Conservation (phyloP, 2,888 invertebrate genomes). For the Capitulum mitella region DNA sequence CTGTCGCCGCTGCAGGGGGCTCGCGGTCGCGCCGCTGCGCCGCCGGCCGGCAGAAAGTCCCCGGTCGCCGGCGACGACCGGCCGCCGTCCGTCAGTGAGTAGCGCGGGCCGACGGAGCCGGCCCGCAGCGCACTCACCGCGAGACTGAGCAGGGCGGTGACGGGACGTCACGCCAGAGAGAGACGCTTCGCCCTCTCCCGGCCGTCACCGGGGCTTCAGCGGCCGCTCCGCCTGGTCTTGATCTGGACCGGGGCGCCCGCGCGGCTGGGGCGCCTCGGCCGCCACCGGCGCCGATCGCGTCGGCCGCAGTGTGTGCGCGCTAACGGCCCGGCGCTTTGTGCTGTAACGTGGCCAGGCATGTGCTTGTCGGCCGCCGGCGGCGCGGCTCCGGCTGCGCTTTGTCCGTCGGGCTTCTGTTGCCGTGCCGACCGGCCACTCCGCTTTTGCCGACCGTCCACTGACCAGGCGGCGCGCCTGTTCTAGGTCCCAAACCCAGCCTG, state of each 20-base stretch:
- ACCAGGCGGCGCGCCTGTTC: not conserved
- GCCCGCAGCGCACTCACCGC: not conserved
- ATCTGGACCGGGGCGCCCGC: not conserved
- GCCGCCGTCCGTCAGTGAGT: conserved; percentile 7
- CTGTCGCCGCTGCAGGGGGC: not conserved
- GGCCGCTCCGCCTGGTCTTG: not conserved
- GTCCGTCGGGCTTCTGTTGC: too few species aligned
- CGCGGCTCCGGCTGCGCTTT: too few species aligned
- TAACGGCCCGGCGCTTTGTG: not conserved
- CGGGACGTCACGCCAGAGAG: too few species aligned
- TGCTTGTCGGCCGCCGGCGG: not conserved
- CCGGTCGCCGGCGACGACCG: not conserved
- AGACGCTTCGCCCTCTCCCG: too few species aligned
- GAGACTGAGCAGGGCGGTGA: not conserved
- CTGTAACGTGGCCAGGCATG: not conserved
- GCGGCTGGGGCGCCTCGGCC: not conserved
- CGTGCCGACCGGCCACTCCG: not conserved
- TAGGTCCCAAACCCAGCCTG: conserved; percentile 3
- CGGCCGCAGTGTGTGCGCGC: not conserved
- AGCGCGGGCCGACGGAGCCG: not conserved
- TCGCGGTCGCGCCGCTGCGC: not conserved
- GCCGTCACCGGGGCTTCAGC: too few species aligned
- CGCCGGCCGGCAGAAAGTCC: not conserved
- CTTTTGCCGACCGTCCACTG: not conserved
- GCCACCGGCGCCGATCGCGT: not conserved